Evolutionary conservation across 1,140 invertebrate species (phyloP).

Genomic region (Zaprionus tsacasi): DNA sequence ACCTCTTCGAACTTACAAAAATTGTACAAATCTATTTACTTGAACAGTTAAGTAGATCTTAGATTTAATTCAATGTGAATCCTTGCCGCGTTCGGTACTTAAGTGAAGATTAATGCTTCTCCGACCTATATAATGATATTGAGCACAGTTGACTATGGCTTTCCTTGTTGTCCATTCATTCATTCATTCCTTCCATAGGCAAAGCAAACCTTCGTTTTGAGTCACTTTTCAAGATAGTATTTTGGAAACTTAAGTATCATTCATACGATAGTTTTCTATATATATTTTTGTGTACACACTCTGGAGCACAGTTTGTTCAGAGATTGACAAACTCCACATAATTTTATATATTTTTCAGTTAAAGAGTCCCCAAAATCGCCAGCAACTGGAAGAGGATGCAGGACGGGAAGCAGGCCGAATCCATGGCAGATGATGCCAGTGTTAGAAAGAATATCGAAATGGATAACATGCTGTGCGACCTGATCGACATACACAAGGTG

Average conservation of each 20-base stretch:
- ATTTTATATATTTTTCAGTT: slow-evolving; percentile 13
- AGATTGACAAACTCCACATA: background rate
- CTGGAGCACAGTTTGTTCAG: background rate
- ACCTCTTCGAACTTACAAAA: too few relatives aligned
- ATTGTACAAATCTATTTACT: too few relatives aligned
- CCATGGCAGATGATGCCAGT: slow-evolving; percentile 1
- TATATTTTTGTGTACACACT: slow-evolving; percentile 1
- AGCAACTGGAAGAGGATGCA: background rate
- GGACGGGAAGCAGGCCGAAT: background rate
- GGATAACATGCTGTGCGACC: slow-evolving; percentile 43
- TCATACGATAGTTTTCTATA: background rate
- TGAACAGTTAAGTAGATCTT: too few relatives aligned
- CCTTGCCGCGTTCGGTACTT: too few relatives aligned
- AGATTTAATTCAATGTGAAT: too few relatives aligned
- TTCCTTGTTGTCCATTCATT: background rate
- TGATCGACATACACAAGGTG: slow-evolving; percentile 37
- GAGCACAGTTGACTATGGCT: too few relatives aligned
- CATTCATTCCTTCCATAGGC: background rate
- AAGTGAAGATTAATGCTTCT: too few relatives aligned
- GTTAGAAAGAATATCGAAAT: slow-evolving; percentile 27
- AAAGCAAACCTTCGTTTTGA: background rate
- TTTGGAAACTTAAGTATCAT: background rate
- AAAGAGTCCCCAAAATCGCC: background rate
- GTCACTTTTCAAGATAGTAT: background rate
- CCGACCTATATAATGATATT: too few relatives aligned